phyloP scores from a whole-genome alignment of 2,888 invertebrate genomes.

The Lithophane leautieri region DNA sequence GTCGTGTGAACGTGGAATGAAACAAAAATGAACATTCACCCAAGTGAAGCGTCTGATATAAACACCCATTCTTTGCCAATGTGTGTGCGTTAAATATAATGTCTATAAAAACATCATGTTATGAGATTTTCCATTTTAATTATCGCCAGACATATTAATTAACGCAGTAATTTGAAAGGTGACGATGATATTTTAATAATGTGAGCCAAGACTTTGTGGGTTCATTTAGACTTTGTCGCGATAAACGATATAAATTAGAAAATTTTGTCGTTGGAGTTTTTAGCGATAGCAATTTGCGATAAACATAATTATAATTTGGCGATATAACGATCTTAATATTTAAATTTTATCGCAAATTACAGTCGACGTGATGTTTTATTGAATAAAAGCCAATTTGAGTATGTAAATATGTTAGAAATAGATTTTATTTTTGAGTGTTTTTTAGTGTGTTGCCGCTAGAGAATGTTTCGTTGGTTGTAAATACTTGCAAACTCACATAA shows the following conservation, averaged over 20 bases:
- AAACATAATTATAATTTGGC: not conserved
- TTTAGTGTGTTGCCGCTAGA: slow-evolving; percentile 64
- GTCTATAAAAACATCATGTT: slow-evolving; percentile 29
- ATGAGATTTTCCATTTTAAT: slow-evolving; percentile 42
- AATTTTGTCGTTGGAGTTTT: slow-evolving; percentile 16
- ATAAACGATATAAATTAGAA: slow-evolving; percentile 18
- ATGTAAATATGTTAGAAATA: slow-evolving; percentile 57
- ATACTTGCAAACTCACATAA: slow-evolving; percentile 54
- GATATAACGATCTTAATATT: slow-evolving; percentile 11
- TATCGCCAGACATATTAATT: slow-evolving; percentile 36
- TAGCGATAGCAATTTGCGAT: slow-evolving; percentile 32
- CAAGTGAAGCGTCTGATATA: not conserved
- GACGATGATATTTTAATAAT: slow-evolving; percentile 51
- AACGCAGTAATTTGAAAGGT: slow-evolving; percentile 56
- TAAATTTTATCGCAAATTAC: slow-evolving; percentile 24
- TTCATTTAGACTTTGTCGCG: slow-evolving; percentile 48
- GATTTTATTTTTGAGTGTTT: slow-evolving; percentile 45
- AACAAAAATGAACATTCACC: not conserved
- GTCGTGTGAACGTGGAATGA: not conserved
- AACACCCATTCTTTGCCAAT: slow-evolving; percentile 15
- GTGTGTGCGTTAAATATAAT: slow-evolving; percentile 7
- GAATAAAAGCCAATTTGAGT: slow-evolving; percentile 49
- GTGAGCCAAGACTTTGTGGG: slow-evolving; percentile 49
- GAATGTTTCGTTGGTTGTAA: slow-evolving; percentile 56
- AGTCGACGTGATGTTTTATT: slow-evolving; percentile 28